Evolutionary conservation across 1,140 invertebrate species (phyloP), one percentile per base, ranked within the genome.

Genomic region (Drosophila insularis): DNA sequence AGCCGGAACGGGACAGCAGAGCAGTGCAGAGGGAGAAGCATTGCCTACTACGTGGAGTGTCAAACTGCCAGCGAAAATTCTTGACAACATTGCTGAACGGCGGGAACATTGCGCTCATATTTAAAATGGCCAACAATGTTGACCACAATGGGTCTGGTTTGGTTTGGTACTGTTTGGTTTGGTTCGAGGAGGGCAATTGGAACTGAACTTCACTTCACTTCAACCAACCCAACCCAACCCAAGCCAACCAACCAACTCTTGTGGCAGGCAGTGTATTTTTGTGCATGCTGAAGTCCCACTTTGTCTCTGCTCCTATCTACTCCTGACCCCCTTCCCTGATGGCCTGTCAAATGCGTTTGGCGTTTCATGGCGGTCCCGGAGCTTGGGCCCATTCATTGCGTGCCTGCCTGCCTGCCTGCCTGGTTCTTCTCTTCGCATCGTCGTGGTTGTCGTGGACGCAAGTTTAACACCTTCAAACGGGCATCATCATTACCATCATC

Each of bases 401-500:
- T 80, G 75, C 74, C 62, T 78, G 71, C 43, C 35, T 56, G 71
- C 71, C 53, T 80, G 72, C 71, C 62, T 78, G 71, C 43, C 40
- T 60, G 35, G 10, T 39, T 62, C 19, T 65, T 37, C 14, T 62
- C 27, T 27, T 27, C 31, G 68, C 64, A 75, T 55, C 64, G 56
- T 50, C 62, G 58, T 50, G 43, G 43, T 50, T 50, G 43, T 74
- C 71, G 67, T 74, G 81, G 50, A 74, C 40, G 65, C 70, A 66
- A 68, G 60, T 61, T 86, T 78, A 81, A 86, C 81, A 86, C 82
- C 81, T 86, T 87, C 63, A 63, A 70, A 70, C 58, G 68, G 71
- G 81, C 82, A 81, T 72, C 81, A 81, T 85, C 75, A 87, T 85
- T 81, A 78, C 75, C 71, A 74, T 69, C 78, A 81, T 78, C 76